Conservation (phyloP, 2,797 vertebrate genomes). For the Allobates femoralis region DNA sequence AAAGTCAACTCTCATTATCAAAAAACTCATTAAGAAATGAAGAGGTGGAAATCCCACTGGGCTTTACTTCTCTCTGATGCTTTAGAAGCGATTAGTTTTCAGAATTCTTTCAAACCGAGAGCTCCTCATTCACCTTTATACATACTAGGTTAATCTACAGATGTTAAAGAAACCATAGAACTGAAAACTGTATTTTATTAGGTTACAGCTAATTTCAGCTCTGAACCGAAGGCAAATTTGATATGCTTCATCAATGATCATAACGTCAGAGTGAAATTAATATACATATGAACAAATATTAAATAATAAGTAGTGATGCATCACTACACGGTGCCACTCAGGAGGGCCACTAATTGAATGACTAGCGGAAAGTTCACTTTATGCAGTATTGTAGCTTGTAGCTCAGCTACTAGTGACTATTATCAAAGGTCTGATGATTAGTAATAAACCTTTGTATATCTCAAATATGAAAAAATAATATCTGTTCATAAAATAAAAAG, state of each 20-base stretch:
- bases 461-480: no score
- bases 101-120: constrained; percentile 76
- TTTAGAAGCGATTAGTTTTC: constrained; percentile 77
- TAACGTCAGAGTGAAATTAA: background rate
- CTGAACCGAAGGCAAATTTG: constrained; percentile 66
- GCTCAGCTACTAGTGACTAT: background rate
- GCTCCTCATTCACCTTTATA: constrained; percentile 74
- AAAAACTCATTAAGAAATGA: constrained; percentile 85
- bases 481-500: no score
- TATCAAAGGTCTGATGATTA: no score
- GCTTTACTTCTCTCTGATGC: constrained; percentile 73
- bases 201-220: constrained; percentile 71
- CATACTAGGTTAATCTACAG: constrained; percentile 77
- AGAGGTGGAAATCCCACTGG: constrained; percentile 82
- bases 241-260: constrained; percentile 38
- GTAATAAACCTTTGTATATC: no score
- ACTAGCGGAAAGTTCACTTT: background rate
- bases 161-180: constrained; percentile 71
- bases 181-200: constrained; percentile 71
- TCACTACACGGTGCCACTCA: background rate
- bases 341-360: background rate
- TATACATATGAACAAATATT: background rate
- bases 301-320: background rate
- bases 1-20: constrained; percentile 84
- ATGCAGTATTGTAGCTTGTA: background rate